Evolutionary conservation across 2,113 vertebrate genomes (phyloP).

Genomic region (Camelus bactrianus): DNA sequence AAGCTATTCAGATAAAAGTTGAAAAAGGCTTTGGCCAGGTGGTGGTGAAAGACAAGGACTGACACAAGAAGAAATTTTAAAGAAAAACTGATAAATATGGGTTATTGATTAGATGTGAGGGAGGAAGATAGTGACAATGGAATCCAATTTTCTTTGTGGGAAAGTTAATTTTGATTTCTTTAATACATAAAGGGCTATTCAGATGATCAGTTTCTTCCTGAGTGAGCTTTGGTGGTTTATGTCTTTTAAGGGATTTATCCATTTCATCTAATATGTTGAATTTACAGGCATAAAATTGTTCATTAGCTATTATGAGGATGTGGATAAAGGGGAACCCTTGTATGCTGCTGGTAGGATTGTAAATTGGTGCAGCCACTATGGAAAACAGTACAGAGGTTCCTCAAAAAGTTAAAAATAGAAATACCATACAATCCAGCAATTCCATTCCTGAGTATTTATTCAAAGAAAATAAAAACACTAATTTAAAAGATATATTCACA

Average conservation of each 20-base stretch:
- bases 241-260: neutral
- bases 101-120: neutral
- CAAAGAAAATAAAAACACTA: too few relatives aligned
- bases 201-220: neutral
- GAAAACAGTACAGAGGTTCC: too few relatives aligned
- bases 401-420: too few relatives aligned
- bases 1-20: neutral
- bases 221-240: neutral
- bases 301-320: neutral
- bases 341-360: too few relatives aligned
- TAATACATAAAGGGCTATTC: neutral
- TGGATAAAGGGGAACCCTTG: too few relatives aligned
- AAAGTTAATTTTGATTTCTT: constrained; percentile 22
- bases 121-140: neutral
- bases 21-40: neutral
- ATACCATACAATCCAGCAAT: too few relatives aligned
- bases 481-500: too few relatives aligned
- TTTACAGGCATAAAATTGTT: neutral
- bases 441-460: too few relatives aligned
- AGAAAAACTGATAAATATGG: neutral
- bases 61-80: neutral
- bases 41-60: neutral
- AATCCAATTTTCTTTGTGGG: neutral
- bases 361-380: too few relatives aligned
- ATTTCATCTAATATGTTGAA: neutral